phyloP scores from a whole-genome alignment of 2,888 invertebrate species.

The Aphrophora alni region DNA sequence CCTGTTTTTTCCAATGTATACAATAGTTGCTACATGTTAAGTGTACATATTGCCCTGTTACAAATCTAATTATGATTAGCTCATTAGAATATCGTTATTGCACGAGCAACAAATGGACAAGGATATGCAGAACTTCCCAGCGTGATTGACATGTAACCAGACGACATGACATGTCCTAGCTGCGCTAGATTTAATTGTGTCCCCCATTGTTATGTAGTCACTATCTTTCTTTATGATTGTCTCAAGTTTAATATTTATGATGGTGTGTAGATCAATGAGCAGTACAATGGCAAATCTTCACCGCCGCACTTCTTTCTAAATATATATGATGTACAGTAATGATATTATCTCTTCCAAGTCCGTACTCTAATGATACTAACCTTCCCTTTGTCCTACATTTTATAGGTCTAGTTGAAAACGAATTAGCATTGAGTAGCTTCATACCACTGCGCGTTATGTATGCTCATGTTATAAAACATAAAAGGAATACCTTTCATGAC shows the following conservation, averaged over 20 bases:
- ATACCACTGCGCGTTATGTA: not conserved
- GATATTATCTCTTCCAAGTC: not conserved
- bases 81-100: no score
- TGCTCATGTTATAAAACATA: not conserved
- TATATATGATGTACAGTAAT: not conserved
- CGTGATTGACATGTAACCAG: not conserved
- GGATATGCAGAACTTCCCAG: no score
- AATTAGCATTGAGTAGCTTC: not conserved
- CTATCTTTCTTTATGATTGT: not conserved
- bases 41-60: no score
- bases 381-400: not conserved
- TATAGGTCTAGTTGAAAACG: not conserved
- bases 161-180: not conserved
- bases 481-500: not conserved
- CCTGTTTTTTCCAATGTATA: no score
- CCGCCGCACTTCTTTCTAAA: not conserved
- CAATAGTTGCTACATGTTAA: no score
- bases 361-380: not conserved
- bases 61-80: no score
- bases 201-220: not conserved
- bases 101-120: no score
- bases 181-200: not conserved
- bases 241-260: not conserved
- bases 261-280: not conserved
- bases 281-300: not conserved